Percentiles rank a stretch among this genome's conserved stretches.
Conservation (phyloP, 2,888 invertebrate genomes). For the Meloe dianella region DNA sequence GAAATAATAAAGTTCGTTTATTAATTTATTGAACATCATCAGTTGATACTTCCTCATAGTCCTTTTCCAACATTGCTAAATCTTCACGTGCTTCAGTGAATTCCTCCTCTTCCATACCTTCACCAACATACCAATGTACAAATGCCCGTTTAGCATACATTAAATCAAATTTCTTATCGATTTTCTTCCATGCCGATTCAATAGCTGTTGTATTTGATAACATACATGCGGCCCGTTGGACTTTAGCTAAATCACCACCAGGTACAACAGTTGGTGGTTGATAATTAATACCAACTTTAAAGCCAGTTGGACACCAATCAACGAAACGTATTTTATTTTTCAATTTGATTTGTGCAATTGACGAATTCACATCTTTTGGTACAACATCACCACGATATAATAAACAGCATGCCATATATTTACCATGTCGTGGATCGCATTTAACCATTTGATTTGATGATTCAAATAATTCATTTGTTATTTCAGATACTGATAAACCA, state of each 20-base stretch:
- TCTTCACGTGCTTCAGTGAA: constrained; percentile 89
- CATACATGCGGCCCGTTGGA: constrained; percentile 96
- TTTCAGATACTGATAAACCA: constrained; percentile 87
- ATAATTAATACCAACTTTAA: constrained; percentile 87
- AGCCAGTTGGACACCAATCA: constrained; percentile 85
- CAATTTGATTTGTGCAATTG: constrained; percentile 93
- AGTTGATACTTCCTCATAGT: constrained; percentile 77
- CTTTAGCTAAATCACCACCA: constrained; percentile 92
- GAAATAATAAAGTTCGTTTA: not conserved
- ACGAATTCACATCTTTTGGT: constrained; percentile 86
- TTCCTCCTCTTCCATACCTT: constrained; percentile 88
- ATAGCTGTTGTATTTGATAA: constrained; percentile 96
- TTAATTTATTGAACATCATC: constrained; percentile 54
- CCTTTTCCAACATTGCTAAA: constrained; percentile 74
- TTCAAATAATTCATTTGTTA: constrained; percentile 94
- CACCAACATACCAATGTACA: constrained; percentile 92
- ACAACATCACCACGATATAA: constrained; percentile 67
- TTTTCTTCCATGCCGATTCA: constrained; percentile 88
- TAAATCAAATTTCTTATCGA: constrained; percentile 94
- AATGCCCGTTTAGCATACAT: constrained; percentile 97
- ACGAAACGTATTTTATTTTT: constrained; percentile 90
- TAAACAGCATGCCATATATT: constrained; percentile 96
- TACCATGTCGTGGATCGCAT: constrained; percentile 88
- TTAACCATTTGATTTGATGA: constrained; percentile 94
- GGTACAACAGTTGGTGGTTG: constrained; percentile 86